phyloP scores from a whole-genome alignment of 2,888 invertebrate species.

The Iselma pallidipennis region DNA sequence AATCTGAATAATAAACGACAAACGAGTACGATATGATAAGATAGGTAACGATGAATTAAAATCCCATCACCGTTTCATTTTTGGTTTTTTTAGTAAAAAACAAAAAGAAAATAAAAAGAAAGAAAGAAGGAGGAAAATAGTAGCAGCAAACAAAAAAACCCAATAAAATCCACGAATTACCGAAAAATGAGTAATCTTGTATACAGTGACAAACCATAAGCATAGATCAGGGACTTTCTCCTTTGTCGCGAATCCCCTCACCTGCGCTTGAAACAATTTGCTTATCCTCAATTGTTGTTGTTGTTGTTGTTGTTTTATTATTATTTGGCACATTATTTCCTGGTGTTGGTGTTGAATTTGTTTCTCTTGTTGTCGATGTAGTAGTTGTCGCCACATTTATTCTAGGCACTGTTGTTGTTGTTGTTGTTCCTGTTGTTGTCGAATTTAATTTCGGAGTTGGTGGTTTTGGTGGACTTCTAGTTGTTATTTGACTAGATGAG shows the following conservation, averaged over 20 bases:
- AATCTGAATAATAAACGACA: background rate
- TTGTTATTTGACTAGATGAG: slow-evolving; percentile 36
- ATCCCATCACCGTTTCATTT: background rate
- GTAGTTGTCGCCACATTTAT: slow-evolving; percentile 16
- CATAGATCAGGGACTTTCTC: slow-evolving; percentile 55
- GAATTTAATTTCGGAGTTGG: slow-evolving; percentile 40
- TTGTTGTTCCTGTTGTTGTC: slow-evolving; percentile 26
- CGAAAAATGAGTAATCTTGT: slow-evolving; percentile 51
- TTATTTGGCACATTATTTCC: slow-evolving; percentile 14
- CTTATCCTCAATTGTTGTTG: slow-evolving; percentile 34
- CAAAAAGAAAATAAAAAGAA: slow-evolving; percentile 4
- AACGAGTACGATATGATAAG: background rate
- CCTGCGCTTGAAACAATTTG: slow-evolving; percentile 47
- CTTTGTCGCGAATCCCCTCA: slow-evolving; percentile 54
- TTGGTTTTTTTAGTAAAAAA: background rate
- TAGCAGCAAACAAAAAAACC: slow-evolving; percentile 34
- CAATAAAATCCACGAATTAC: slow-evolving; percentile 52
- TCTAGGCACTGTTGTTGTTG: slow-evolving; percentile 22
- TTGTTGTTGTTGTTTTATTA: slow-evolving; percentile 26
- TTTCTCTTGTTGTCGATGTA: slow-evolving; percentile 5
- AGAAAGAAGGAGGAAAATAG: slow-evolving; percentile 25
- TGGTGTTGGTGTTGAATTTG: no score
- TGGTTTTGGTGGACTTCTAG: slow-evolving; percentile 45
- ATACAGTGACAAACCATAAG: slow-evolving; percentile 51
- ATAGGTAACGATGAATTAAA: background rate